Conservation (phyloP, 2,797 vertebrate genomes). For the Sardinella longiceps region DNA sequence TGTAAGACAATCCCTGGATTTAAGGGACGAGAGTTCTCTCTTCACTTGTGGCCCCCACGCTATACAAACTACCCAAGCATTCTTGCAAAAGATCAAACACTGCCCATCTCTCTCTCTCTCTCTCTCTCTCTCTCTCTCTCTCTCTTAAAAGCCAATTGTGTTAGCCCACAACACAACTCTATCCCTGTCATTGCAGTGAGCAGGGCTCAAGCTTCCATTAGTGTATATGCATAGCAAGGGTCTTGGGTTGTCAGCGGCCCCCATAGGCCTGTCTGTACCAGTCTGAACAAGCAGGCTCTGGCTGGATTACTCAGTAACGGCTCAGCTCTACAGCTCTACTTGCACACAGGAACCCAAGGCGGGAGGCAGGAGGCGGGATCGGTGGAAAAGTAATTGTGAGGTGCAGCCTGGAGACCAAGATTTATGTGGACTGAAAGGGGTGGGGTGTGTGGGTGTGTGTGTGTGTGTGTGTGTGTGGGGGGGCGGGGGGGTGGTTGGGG, state of each 20-base stretch:
- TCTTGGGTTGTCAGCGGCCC: slow-evolving; percentile 61
- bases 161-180: slow-evolving; percentile 40
- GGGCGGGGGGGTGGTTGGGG: neutral
- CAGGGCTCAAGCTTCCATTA: slow-evolving; percentile 53
- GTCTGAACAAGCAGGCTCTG: slow-evolving; percentile 65
- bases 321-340: slow-evolving; percentile 27
- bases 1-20: slow-evolving; percentile 16
- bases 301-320: slow-evolving; percentile 62
- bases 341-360: neutral
- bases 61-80: neutral
- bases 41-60: slow-evolving; percentile 19
- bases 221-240: slow-evolving; percentile 58
- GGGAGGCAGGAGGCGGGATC: slow-evolving; percentile 39
- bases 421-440: slow-evolving; percentile 43
- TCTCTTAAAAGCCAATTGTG: slow-evolving; percentile 42
- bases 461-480: neutral
- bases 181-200: slow-evolving; percentile 57
- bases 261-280: slow-evolving; percentile 54
- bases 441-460: slow-evolving; percentile 11
- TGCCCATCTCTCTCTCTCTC: slow-evolving; percentile 25
- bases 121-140: slow-evolving; percentile 36
- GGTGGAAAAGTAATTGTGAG: slow-evolving; percentile 52
- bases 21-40: slow-evolving; percentile 32
- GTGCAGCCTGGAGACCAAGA: slow-evolving; percentile 45
- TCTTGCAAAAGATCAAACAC: slow-evolving; percentile 12